Evolutionary conservation across 2,888 invertebrate species (phyloP).

Genomic region (Molanna angustata): DNA sequence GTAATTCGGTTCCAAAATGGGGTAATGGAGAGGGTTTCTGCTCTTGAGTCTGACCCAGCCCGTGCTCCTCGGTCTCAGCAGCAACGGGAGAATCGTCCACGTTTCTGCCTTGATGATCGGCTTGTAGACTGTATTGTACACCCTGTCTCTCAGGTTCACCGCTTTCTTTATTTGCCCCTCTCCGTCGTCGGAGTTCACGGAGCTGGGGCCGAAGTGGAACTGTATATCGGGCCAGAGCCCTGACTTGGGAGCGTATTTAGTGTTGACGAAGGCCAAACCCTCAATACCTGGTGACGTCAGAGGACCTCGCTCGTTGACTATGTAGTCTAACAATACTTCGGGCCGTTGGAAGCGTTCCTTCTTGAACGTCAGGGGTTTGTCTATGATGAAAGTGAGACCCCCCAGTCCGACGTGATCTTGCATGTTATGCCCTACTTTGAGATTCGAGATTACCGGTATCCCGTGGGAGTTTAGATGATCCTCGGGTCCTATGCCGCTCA

Average conservation of each 20-base stretch:
- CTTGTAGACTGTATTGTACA: slow-evolving; percentile 83
- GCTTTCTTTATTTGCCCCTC: slow-evolving; percentile 77
- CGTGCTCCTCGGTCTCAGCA: slow-evolving; percentile 81
- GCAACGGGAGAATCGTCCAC: slow-evolving; percentile 78
- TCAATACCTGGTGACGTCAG: slow-evolving; percentile 84
- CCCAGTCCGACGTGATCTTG: slow-evolving; percentile 89
- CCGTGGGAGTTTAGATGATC: slow-evolving; percentile 69
- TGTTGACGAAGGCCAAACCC: slow-evolving; percentile 83
- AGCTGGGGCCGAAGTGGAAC: slow-evolving; percentile 83
- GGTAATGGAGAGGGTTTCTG: slow-evolving; percentile 76
- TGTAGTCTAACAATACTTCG: slow-evolving; percentile 76
- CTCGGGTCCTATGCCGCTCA: slow-evolving; percentile 83
- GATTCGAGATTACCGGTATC: slow-evolving; percentile 71
- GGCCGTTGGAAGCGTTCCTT: slow-evolving; percentile 75
- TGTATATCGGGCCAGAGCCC: slow-evolving; percentile 83
- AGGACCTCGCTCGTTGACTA: slow-evolving; percentile 76
- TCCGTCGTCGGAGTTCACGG: slow-evolving; percentile 80
- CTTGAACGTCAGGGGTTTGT: slow-evolving; percentile 76
- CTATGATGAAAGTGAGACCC: slow-evolving; percentile 77
- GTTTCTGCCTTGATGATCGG: slow-evolving; percentile 76
- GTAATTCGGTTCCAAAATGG: slow-evolving; percentile 89
- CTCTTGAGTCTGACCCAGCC: slow-evolving; percentile 85
- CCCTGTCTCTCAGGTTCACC: slow-evolving; percentile 70
- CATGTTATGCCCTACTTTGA: slow-evolving; percentile 79
- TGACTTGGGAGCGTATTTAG: slow-evolving; percentile 76